Evolutionary conservation across 2,113 vertebrate species (phyloP).

Genomic region (Budorcas taxicolor): DNA sequence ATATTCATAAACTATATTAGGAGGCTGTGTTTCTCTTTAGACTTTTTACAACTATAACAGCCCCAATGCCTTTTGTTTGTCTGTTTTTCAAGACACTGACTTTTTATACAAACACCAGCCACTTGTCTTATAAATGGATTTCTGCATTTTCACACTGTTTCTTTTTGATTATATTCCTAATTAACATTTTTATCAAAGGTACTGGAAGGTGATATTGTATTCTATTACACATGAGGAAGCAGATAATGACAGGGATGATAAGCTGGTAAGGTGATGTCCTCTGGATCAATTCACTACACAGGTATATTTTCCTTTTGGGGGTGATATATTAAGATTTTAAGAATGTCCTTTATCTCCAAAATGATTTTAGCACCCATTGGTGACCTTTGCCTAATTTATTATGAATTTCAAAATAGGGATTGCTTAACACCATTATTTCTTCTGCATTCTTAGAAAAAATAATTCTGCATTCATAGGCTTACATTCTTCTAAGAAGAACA

Average conservation of each 20-base stretch:
- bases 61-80: background rate
- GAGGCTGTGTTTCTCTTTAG: background rate
- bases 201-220: background rate
- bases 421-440: background rate
- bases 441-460: background rate
- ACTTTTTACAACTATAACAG: background rate
- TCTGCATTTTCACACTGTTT: background rate
- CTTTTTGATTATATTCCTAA: background rate
- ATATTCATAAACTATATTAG: background rate
- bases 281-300: background rate
- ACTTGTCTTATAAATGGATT: background rate
- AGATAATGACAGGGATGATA: background rate
- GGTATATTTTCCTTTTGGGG: background rate
- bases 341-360: background rate
- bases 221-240: background rate
- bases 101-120: background rate
- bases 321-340: background rate
- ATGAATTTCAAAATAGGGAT: background rate
- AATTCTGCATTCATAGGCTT: background rate
- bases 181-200: background rate
- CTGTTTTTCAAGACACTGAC: background rate
- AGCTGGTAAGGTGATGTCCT: background rate
- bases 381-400: background rate
- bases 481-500: background rate
- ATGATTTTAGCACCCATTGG: background rate